A percentile compares a stretch with the other conserved stretches of the same genome.
phyloP scores from a whole-genome alignment of 2,797 vertebrate genomes.

The Cossypha heuglini region DNA sequence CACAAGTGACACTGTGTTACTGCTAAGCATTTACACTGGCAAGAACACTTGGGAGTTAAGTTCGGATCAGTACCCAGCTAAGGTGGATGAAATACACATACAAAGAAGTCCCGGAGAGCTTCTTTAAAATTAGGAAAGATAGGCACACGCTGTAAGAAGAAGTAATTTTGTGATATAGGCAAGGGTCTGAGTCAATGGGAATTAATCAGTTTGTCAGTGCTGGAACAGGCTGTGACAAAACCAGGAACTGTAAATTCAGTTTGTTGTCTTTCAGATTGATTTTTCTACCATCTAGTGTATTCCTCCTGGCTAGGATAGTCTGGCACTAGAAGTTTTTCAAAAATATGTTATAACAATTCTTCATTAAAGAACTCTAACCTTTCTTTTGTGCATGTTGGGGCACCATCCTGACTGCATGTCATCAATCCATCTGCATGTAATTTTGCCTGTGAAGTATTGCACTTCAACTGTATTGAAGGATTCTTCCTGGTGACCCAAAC shows the following conservation, averaged over 20 bases:
- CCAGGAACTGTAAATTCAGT: background rate
- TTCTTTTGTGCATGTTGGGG: background rate
- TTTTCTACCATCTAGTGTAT: background rate
- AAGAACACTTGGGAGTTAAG: background rate
- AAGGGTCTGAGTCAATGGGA: background rate
- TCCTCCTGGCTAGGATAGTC: background rate
- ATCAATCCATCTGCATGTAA: background rate
- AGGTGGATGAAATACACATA: background rate
- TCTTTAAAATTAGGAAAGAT: background rate
- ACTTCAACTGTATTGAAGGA: background rate
- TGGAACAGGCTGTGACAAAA: background rate
- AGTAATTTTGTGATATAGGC: background rate
- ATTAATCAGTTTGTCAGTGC: background rate
- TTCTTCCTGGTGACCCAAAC: background rate
- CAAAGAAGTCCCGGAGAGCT: background rate
- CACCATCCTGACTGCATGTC: accelerated
- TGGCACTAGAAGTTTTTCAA: background rate
- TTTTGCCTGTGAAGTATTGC: background rate
- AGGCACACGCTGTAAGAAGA: background rate
- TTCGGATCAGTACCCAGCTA: background rate
- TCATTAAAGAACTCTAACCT: background rate
- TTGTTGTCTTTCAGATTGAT: background rate
- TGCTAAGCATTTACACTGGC: background rate
- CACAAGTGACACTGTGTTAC: background rate
- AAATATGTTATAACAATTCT: background rate